These are phyloP conservation scores for Pyralis farinalis DNA, from an alignment of 2,888 invertebrate species.

Conservation along the genomic window DNA sequence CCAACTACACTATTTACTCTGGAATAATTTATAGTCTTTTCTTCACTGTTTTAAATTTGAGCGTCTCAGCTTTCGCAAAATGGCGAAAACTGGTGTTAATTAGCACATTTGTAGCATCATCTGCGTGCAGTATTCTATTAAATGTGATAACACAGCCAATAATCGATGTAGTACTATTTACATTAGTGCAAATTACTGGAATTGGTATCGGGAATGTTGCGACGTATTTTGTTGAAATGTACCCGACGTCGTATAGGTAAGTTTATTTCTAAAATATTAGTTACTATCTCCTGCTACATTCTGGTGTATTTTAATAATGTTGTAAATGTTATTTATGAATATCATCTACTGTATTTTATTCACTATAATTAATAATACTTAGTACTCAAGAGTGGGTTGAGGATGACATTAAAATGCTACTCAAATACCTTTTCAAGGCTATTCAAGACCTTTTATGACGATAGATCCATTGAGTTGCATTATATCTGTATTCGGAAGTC, in stretches of 20 bases:
- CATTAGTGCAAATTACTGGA: conserved; percentile 23
- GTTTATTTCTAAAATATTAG: background rate
- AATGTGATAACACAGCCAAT: background rate
- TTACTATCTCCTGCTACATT: no score
- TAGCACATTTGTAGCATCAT: background rate
- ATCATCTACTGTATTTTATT: no score
- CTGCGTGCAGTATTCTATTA: background rate
- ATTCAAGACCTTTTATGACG: no score
- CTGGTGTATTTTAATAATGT: no score
- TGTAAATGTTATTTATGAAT: no score
- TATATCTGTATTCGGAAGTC: no score
- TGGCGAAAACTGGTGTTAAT: background rate
- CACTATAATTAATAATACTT: no score
- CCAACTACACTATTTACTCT: conserved; percentile 1
- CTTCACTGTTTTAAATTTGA: conserved; percentile 1
- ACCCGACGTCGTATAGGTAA: conserved; percentile 26
- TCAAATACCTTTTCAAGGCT: no score
- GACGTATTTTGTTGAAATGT: conserved; percentile 31
- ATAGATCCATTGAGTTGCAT: no score
- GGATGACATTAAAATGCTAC: no score
- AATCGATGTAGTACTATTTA: conserved; percentile 17
- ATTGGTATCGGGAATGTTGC: conserved; percentile 25
- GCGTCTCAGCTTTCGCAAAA: background rate
- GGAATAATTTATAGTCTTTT: conserved; percentile 2
- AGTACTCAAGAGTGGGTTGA: no score